Evolutionary conservation across 1,140 invertebrate genomes (phyloP), one percentile per base, ranked within the genome.

Genomic region (Luehdorfia chinensis): DNA sequence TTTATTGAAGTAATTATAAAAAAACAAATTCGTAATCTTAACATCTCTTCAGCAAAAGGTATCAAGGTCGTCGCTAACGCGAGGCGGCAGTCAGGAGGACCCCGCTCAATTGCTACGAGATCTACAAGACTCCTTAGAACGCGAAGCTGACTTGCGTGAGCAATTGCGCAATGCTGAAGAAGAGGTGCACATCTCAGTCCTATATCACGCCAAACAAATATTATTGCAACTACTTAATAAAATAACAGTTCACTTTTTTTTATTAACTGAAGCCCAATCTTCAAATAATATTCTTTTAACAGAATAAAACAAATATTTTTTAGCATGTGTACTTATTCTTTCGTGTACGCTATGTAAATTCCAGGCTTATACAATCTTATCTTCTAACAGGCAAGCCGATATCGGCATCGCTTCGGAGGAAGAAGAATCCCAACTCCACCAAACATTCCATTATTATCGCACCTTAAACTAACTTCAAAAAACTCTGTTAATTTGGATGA

Each of bases 91-190:
- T 5, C 93, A 93, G 64, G 93, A 94, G 58, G 93, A 95, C 80
- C 91, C 93, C 1, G 90, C 90, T 43, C 94, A 96, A 70, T 83
- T 97, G 14, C 87, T 96, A 34, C 87, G 95, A 33, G 95, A 97
- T 69, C 87, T 98, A 0, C 95, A 96, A 76, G 96, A 97, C 83
- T 94, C 94, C 4, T 87, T 96, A 33, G 97, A 98, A 87, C 81
- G 97, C 16, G 97, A 98, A 84, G 95, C 94, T 2, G 97, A 98
- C 87, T 86, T 98, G 0, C 91, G 95, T 53, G 96, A 98, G 78
- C 96, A 98, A 77, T 77, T 98, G 4, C 92, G 92, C 50, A 97
- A 96, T 79, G 92, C 95, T 15, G 95, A 97, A 85, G 95, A 97
- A 84, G 95, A 98, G 90, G 92, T 84, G 59, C 28, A 21, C n/a